Evolutionary conservation across 2,797 vertebrate genomes (phyloP), one percentile per base, ranked within the genome.

Genomic region (Anguilla anguilla): DNA sequence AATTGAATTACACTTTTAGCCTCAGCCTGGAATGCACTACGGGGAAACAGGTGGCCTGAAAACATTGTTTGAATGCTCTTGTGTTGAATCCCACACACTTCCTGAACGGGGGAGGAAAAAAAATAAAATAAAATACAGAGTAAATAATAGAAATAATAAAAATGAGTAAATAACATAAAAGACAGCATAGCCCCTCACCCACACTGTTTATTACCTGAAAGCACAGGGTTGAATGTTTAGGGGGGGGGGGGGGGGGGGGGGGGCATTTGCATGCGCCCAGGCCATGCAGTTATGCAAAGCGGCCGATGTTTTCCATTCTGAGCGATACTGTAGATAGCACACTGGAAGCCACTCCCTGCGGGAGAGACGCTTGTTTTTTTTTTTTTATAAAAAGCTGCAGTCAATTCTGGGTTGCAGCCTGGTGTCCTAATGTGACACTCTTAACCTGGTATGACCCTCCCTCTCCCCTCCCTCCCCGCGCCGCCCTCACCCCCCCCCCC

Each of bases 361-460:
- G 10, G 77, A 43, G 19, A 43, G 19, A 3, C 17, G 31, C 31
- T 74, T 74, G 28, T 74, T 74, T 77, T 77, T 39, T 61, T 15
- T 61, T 61, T 61, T 61, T n/a, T n/a, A n/a, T 61, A 11, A 15
- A 11, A 3, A 35, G 39, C 77, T 49, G 39, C 77, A 81, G 77
- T 81, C 77, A 81, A 81, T 49, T 81, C 39, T 81, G 43, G 77
- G 77, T n/a, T 49, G 25, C 43, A 49, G 77, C 43, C 86, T 61
- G 10, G 82, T 87, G 92, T 94, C 94, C 93, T 86, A 88, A 90
- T 89, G 85, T 93, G 93, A 35, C 72, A 59, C 53, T 13, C 31
- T 77, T 67, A 57, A 49, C 49, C 31, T 17, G 43, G 67, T 11
- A 0, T 13, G 49, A 49, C 69, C 69, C 46, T 13, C 35, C 1